These are phyloP conservation scores for Ceratina australensis DNA, from an alignment of 1,140 invertebrate genomes.

Conservation along the genomic window DNA sequence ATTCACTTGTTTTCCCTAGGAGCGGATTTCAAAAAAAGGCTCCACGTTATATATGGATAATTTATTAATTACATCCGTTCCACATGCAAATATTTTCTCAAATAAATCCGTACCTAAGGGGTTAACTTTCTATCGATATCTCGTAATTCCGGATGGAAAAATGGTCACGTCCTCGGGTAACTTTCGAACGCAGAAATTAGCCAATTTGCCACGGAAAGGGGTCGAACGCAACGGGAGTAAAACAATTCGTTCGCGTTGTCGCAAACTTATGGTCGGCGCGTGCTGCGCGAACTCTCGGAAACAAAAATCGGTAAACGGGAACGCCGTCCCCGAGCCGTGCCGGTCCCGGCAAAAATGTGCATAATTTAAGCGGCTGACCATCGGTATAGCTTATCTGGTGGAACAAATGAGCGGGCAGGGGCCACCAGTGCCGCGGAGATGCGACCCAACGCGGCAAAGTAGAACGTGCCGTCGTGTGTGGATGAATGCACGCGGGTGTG, in stretches of 20 bases:
- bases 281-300: not conserved
- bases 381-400: slow-evolving; percentile 52
- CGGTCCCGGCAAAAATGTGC: slow-evolving; percentile 34
- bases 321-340: not conserved
- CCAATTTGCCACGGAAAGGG: too few relatives aligned
- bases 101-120: too few relatives aligned
- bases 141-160: too few relatives aligned
- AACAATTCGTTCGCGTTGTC: not conserved
- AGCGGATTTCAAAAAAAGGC: too few relatives aligned
- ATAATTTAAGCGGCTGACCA: slow-evolving; percentile 40
- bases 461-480: slow-evolving; percentile 10
- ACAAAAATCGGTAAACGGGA: slow-evolving; percentile 2
- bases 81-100: too few relatives aligned
- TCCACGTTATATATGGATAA: too few relatives aligned
- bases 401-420: slow-evolving; percentile 59
- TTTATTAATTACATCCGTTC: too few relatives aligned
- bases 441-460: slow-evolving; percentile 36
- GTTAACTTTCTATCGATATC: too few relatives aligned
- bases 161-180: too few relatives aligned
- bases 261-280: not conserved
- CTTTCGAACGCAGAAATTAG: too few relatives aligned
- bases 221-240: too few relatives aligned
- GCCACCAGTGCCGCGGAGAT: slow-evolving; percentile 31
- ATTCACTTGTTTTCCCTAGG: too few relatives aligned
- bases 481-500: not conserved